Evolutionary conservation across 2,797 vertebrate genomes (phyloP).

Genomic region (Myiothlypis coronata): DNA sequence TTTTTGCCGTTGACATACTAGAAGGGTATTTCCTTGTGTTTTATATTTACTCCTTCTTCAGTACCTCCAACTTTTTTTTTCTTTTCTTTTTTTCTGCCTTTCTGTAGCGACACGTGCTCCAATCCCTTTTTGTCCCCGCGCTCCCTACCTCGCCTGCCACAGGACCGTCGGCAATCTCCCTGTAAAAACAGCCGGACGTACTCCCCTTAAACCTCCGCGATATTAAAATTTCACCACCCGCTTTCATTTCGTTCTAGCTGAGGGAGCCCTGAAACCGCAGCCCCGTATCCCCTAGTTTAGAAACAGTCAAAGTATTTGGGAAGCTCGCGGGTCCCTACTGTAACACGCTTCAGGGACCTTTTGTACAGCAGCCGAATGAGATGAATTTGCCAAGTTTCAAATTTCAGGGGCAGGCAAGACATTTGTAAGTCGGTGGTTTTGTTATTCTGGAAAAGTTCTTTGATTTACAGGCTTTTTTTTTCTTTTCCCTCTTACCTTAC

Average conservation of each 20-base stretch:
- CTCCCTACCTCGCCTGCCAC: not conserved
- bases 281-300: not conserved
- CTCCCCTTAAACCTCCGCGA: not conserved
- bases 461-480: not conserved
- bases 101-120: conserved; percentile 12
- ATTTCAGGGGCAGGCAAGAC: conserved; percentile 47
- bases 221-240: not conserved
- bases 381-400: conserved; percentile 46
- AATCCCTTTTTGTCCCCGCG: not conserved
- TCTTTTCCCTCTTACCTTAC: not conserved
- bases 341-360: conserved; percentile 36
- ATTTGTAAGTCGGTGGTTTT: conserved; percentile 41
- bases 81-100: not conserved
- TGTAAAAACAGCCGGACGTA: not conserved
- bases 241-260: not conserved
- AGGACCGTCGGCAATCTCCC: not conserved
- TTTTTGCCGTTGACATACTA: conserved; percentile 3
- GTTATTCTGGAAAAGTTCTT: conserved; percentile 38
- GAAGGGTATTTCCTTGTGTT: not conserved
- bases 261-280: conserved; percentile 14
- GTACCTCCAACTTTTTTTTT: not conserved
- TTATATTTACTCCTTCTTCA: not conserved
- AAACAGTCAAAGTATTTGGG: conserved; percentile 24
- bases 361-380: conserved; percentile 17
- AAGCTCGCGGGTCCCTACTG: conserved; percentile 3